phyloP scores from a whole-genome alignment of 2,888 invertebrate species.

The Acrocyrtus sp. region DNA sequence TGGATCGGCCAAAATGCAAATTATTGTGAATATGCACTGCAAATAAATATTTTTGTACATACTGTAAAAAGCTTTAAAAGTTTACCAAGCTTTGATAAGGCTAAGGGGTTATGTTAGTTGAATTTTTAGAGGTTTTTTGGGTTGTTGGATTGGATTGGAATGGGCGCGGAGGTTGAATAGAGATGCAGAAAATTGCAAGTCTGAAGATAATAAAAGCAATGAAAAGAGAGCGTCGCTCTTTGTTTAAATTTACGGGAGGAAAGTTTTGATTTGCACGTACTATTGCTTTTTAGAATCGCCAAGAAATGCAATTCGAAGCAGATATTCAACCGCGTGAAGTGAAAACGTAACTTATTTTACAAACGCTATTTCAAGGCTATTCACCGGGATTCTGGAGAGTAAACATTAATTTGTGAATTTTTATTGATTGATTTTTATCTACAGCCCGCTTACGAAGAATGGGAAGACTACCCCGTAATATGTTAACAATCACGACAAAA shows the following conservation, averaged over 20 bases:
- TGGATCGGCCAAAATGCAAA: constrained; percentile 17
- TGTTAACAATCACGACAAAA: constrained; percentile 38
- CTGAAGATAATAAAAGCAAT: too few species aligned
- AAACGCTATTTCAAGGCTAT: constrained; percentile 15
- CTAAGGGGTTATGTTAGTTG: constrained; percentile 21
- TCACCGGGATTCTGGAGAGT: neutral
- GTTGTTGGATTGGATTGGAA: constrained; percentile 25
- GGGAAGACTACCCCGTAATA: constrained; percentile 81
- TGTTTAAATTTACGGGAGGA: neutral
- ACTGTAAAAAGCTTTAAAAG: constrained; percentile 10
- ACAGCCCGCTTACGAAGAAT: constrained; percentile 81
- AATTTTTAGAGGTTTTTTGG: too few species aligned
- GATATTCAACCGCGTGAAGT: too few species aligned
- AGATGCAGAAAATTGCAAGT: constrained; percentile 2
- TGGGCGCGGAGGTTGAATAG: too few species aligned
- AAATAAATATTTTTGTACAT: too few species aligned
- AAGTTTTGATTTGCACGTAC: neutral
- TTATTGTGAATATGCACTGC: constrained; percentile 15
- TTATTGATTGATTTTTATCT: constrained; percentile 68
- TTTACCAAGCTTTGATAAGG: constrained; percentile 11
- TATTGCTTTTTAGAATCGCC: neutral
- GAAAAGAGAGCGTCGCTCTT: too few species aligned
- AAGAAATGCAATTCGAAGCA: neutral
- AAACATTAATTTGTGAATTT: constrained; percentile 36
- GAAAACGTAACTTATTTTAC: too few species aligned